Conservation (phyloP, 2,888 invertebrate species). For the Caenorhabditis zanzibari region DNA sequence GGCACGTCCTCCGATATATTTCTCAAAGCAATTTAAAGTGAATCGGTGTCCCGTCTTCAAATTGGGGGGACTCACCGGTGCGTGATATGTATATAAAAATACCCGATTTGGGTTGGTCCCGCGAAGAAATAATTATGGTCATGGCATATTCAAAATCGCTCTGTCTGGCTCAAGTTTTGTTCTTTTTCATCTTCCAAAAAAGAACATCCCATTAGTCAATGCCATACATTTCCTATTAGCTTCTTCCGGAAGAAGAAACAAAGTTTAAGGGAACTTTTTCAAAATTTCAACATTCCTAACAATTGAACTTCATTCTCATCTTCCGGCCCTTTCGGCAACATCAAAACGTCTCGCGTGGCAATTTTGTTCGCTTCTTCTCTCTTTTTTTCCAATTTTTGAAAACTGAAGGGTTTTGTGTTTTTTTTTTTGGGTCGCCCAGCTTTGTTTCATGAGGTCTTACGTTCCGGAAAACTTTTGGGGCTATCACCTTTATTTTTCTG, state of each 20-base stretch:
- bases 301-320: constrained; percentile 31
- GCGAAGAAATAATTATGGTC: constrained; percentile 55
- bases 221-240: constrained; percentile 60
- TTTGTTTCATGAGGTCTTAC: constrained; percentile 21
- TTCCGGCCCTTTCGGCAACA: constrained; percentile 56
- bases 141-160: constrained; percentile 16
- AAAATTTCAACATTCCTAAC: constrained; percentile 11
- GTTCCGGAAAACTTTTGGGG: no score
- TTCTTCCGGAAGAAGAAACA: constrained; percentile 19
- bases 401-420: not conserved
- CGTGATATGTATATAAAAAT: constrained; percentile 56
- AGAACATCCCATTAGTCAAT: constrained; percentile 52
- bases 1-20: constrained; percentile 2
- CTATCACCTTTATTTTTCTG: no score
- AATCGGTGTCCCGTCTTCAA: constrained; percentile 52
- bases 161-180: no score
- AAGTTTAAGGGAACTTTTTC: constrained; percentile 33
- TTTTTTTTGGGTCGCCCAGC: constrained; percentile 32
- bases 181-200: constrained; percentile 9
- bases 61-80: constrained; percentile 55
- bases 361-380: constrained; percentile 35
- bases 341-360: constrained; percentile 62
- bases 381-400: constrained; percentile 41
- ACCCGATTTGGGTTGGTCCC: constrained; percentile 27
- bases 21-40: constrained; percentile 51